Evolutionary conservation across 2,888 invertebrate genomes (phyloP).

Genomic region (Oscheius onirici): DNA sequence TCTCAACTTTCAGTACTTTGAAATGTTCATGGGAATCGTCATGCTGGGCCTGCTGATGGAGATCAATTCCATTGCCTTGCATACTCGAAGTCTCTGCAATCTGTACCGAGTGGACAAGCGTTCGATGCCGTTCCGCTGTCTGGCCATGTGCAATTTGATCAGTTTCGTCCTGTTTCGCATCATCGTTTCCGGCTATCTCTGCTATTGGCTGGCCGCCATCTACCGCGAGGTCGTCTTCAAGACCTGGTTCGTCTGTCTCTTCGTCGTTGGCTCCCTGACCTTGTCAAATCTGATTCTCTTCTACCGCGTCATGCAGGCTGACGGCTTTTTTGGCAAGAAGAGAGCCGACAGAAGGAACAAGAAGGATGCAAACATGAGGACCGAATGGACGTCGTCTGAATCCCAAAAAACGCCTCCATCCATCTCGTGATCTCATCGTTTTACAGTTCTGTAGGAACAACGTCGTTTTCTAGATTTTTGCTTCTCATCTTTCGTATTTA

Average conservation of each 20-base stretch:
- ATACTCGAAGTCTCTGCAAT: constrained; percentile 45
- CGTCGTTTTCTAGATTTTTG: too few species aligned
- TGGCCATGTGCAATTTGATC: constrained; percentile 65
- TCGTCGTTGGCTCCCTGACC: constrained; percentile 62
- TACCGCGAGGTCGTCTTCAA: constrained; percentile 47
- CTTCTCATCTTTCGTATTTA: too few species aligned
- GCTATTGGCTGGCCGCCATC: constrained; percentile 60
- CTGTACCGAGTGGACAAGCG: constrained; percentile 60
- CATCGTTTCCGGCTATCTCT: constrained; percentile 58
- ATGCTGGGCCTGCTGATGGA: constrained; percentile 69
- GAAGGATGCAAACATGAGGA: too few species aligned
- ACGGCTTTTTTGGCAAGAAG: constrained; percentile 62
- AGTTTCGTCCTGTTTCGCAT: constrained; percentile 68
- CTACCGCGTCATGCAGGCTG: constrained; percentile 67
- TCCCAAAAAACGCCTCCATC: too few species aligned
- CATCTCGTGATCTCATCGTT: too few species aligned
- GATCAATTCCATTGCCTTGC: constrained; percentile 65
- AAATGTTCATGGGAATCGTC: constrained; percentile 62
- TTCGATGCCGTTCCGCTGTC: constrained; percentile 58
- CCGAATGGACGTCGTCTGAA: too few species aligned
- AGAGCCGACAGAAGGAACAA: neutral
- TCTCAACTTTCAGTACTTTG: neutral
- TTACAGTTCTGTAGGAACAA: too few species aligned
- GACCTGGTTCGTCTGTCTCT: constrained; percentile 41
- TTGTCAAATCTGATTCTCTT: constrained; percentile 65